Evolutionary conservation across 1,140 invertebrate genomes (phyloP).

Genomic region (Forficula auricularia): DNA sequence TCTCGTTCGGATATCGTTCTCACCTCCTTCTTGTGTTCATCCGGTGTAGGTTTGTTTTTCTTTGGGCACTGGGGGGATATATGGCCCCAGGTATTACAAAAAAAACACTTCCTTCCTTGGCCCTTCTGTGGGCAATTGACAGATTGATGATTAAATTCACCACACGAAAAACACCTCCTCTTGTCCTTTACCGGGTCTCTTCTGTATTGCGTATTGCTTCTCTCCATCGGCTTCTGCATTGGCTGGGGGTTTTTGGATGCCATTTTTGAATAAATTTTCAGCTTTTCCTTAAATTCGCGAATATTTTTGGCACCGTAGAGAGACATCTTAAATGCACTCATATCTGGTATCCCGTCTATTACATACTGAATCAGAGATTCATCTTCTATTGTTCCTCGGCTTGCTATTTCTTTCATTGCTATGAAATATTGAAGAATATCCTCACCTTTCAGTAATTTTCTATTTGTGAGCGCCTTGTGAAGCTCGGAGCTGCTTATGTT

Average conservation of each 20-base stretch:
- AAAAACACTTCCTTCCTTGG: slow-evolving; percentile 8
- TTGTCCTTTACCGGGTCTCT: background rate
- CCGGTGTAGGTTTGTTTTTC: background rate
- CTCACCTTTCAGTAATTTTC: slow-evolving; percentile 6
- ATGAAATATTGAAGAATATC: slow-evolving; percentile 9
- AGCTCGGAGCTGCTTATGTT: slow-evolving; percentile 8
- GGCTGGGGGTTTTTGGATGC: too few species aligned
- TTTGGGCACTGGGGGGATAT: slow-evolving; percentile 2
- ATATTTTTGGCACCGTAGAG: slow-evolving; percentile 12
- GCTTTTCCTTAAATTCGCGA: slow-evolving; percentile 8
- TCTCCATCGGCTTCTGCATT: background rate
- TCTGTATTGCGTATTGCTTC: background rate
- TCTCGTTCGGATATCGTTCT: background rate
- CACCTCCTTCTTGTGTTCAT: background rate
- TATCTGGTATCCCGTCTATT: slow-evolving; percentile 16
- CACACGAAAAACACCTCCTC: slow-evolving; percentile 9
- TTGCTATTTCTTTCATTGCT: slow-evolving; percentile 9
- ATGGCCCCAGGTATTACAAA: slow-evolving; percentile 7
- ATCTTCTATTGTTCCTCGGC: slow-evolving; percentile 11
- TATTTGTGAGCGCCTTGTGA: slow-evolving; percentile 6
- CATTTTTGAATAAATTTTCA: slow-evolving; percentile 5
- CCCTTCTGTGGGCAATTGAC: slow-evolving; percentile 4
- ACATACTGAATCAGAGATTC: slow-evolving; percentile 18
- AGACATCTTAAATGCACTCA: slow-evolving; percentile 11
- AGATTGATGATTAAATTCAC: slow-evolving; percentile 2